phyloP scores from a whole-genome alignment of 2,888 invertebrate species.

The Tachystola acroxantha region DNA sequence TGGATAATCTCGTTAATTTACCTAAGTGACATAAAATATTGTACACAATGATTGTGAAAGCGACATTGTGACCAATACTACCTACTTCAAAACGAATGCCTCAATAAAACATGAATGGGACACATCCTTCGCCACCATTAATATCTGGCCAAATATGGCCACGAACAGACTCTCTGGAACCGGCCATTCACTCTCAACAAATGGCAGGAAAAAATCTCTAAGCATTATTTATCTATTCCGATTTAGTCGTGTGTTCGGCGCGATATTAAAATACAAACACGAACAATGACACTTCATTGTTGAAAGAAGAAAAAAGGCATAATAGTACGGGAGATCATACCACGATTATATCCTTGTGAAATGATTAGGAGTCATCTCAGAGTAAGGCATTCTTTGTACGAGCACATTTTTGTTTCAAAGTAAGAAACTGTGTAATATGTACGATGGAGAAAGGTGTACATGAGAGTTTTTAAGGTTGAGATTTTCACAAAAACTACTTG shows the following conservation, averaged over 20 bases:
- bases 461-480: too few relatives aligned
- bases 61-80: background rate
- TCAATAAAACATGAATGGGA: conserved; percentile 36
- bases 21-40: too few relatives aligned
- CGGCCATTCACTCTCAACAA: conserved; percentile 52
- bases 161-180: conserved; percentile 61
- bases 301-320: conserved; percentile 50
- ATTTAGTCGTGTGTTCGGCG: conserved; percentile 59
- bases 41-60: too few relatives aligned
- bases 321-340: too few relatives aligned
- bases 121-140: conserved; percentile 40
- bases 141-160: conserved; percentile 40
- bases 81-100: conserved; percentile 22
- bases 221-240: conserved; percentile 66
- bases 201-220: conserved; percentile 46
- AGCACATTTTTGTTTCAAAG: too few relatives aligned
- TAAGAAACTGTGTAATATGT: too few relatives aligned
- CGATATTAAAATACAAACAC: conserved; percentile 72
- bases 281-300: conserved; percentile 67
- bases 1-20: too few relatives aligned
- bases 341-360: too few relatives aligned
- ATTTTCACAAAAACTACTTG: too few relatives aligned
- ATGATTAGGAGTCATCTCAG: too few relatives aligned
- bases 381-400: too few relatives aligned
- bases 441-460: too few relatives aligned